Percentiles rank a stretch among this genome's conserved stretches.
phyloP scores from a whole-genome alignment of 2,113 vertebrate species.

The Corythaeola cristata region DNA sequence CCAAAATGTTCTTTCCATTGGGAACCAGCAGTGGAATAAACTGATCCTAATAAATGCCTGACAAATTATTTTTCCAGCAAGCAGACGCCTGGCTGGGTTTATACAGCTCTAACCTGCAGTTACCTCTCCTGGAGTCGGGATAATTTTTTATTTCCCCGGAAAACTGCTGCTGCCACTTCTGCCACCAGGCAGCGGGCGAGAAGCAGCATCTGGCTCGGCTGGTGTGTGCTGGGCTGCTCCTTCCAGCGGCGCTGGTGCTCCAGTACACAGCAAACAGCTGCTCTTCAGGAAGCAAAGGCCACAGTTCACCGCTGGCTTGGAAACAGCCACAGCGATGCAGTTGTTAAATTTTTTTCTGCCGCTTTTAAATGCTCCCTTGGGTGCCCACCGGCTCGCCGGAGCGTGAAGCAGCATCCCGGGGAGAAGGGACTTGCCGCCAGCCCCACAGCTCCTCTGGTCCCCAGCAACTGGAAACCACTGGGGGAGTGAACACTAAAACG shows the following conservation, averaged over 20 bases:
- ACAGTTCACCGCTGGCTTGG: background rate
- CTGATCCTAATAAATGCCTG: slow-evolving; percentile 59
- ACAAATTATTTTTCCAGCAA: slow-evolving; percentile 63
- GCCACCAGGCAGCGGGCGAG: background rate
- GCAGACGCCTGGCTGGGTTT: slow-evolving; percentile 30
- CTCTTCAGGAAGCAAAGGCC: background rate
- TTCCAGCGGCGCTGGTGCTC: background rate
- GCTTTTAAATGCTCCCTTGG: background rate
- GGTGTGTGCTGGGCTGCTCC: background rate
- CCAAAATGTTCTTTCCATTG: slow-evolving; percentile 69
- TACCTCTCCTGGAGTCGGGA: slow-evolving; percentile 9
- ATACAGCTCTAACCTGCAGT: slow-evolving; percentile 53
- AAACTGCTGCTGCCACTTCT: background rate
- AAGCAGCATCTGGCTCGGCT: background rate
- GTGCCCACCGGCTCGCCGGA: background rate
- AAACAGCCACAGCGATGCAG: background rate
- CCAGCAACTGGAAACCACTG: background rate
- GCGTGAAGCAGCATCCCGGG: background rate
- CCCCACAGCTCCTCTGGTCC: background rate
- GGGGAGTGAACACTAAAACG: background rate
- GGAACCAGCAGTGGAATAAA: slow-evolving; percentile 67
- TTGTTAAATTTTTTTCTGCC: background rate
- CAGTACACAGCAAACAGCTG: background rate
- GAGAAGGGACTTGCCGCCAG: background rate
- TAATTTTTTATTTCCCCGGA: background rate